Evolutionary conservation across 92 coral and sea anemone genomes (phyloP), one percentile per base, ranked within the genome.

Genomic region (Zoanthus sociatus): DNA sequence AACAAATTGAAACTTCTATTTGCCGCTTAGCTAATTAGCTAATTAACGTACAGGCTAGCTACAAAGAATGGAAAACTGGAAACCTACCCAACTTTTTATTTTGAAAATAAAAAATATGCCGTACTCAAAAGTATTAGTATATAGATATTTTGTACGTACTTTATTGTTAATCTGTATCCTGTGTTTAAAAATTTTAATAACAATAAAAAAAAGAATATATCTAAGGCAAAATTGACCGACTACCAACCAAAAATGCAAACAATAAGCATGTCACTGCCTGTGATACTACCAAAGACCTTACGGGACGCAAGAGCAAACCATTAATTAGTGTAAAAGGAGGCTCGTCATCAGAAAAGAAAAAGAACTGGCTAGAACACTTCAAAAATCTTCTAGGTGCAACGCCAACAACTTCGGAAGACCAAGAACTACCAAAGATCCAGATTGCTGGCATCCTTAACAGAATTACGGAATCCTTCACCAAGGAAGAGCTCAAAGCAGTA

Each of bases 231-330:
- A 30, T 75, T 26, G 53, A 73, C 61, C 71, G 79, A 45, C 17
- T 84, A 21, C 33, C 67, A 67, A 50, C 16, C 79, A 42, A 74
- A 54, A 30, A 47, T 75, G 21, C 13, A 48, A 50, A 45, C 32
- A 47, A 86, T 14, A 61, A 86, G 75, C 83, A 56, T 86, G 83
- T 67, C 54, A 32, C 89, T 9, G 75, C 89, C 51, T 75, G 83
- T 61, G 51, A 74, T 32, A 86, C 70, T 86, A 86, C 73, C 83
- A 86, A 86, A 5, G 75, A 86, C 12, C 69, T 86, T 60, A 75
- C 83, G 15, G 89, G 89, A 56, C 74, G 83, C 70, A 86, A 86
- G 71, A 73, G 89, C 42, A 89, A 75, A 89, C 91, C 84, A 76
- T 84, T 89, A 13, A 77, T 77, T 48, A 58, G 33, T 56, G 33